These are phyloP conservation scores for Belgica antarctica DNA, from an alignment of 2,888 invertebrate species.

Conservation along the genomic window DNA sequence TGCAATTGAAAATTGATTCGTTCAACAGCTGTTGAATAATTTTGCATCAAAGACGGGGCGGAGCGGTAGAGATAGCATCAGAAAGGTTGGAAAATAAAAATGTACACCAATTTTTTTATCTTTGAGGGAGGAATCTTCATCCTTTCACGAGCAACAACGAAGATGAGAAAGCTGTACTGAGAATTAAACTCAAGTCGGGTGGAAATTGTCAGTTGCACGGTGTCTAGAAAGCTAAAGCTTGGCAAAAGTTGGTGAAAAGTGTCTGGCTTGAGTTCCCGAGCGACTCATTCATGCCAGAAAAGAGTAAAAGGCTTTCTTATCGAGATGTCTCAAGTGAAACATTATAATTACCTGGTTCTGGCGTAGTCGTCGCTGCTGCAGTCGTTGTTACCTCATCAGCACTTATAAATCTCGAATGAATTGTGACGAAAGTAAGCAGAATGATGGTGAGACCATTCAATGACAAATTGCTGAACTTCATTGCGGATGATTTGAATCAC, in stretches of 20 bases:
- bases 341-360: constrained; percentile 40
- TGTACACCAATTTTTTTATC: neutral
- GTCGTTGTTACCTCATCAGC: constrained; percentile 32
- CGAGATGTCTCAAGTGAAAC: constrained; percentile 36
- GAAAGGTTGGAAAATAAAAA: constrained; percentile 1
- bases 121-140: neutral
- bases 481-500: too few relatives aligned
- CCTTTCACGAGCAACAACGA: neutral
- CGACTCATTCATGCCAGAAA: neutral
- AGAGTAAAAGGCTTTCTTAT: neutral
- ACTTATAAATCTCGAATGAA: constrained; percentile 27
- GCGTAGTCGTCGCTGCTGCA: constrained; percentile 33
- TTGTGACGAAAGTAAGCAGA: constrained; percentile 12
- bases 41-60: neutral
- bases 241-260: neutral
- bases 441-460: constrained; percentile 23
- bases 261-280: neutral
- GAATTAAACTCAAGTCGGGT: neutral
- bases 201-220: neutral
- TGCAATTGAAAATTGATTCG: constrained; percentile 13
- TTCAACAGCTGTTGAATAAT: constrained; percentile 32
- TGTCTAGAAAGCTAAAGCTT: too few relatives aligned
- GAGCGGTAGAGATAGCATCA: too few relatives aligned
- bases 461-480: constrained; percentile 28
- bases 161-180: neutral